phyloP scores from a whole-genome alignment of 2,888 invertebrate species.

The Seira musarum region DNA sequence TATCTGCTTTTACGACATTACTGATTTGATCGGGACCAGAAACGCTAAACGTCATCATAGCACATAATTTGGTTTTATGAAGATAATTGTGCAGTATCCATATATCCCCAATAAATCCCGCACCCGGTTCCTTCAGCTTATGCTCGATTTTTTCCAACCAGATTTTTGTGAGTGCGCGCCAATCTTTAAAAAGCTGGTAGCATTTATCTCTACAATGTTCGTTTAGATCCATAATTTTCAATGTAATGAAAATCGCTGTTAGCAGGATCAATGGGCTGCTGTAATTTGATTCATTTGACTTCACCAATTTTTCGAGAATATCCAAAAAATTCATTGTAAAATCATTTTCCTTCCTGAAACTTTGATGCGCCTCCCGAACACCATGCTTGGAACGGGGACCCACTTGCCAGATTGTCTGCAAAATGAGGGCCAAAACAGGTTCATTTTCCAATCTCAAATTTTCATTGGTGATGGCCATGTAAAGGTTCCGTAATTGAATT shows the following conservation, averaged over 20 bases:
- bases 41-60: too few species aligned
- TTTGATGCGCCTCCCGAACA: constrained; percentile 29
- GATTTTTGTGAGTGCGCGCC: neutral
- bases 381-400: neutral
- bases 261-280: constrained; percentile 23
- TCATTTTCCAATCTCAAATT: constrained; percentile 25
- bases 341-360: constrained; percentile 23
- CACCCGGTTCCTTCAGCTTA: too few species aligned
- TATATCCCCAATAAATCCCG: too few species aligned
- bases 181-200: neutral
- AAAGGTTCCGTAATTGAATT: constrained; percentile 45
- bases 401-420: constrained; percentile 42
- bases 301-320: neutral
- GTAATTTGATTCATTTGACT: constrained; percentile 35
- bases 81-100: too few species aligned
- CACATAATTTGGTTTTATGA: too few species aligned
- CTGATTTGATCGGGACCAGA: too few species aligned
- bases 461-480: neutral
- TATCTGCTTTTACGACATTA: too few species aligned
- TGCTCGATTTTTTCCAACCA: constrained; percentile 33
- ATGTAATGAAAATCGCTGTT: constrained; percentile 11
- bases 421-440: constrained; percentile 22
- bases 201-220: neutral
- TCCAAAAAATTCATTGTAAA: constrained; percentile 1
- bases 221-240: constrained; percentile 34